phyloP scores from a whole-genome alignment of 2,797 vertebrate genomes.

The Momotus momota region DNA sequence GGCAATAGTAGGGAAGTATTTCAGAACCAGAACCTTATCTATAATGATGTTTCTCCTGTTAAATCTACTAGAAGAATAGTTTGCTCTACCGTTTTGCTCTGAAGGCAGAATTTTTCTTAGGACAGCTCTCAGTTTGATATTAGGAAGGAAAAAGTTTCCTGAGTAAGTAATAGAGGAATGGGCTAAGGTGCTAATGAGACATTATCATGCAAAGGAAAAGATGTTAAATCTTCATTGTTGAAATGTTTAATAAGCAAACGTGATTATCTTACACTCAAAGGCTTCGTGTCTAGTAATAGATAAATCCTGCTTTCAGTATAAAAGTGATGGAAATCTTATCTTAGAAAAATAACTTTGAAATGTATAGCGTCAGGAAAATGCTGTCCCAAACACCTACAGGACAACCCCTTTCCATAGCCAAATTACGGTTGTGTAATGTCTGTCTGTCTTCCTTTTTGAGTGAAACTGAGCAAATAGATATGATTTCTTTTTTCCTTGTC shows the following conservation, averaged over 20 bases:
- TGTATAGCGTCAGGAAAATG: neutral
- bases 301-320: neutral
- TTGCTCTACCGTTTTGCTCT: neutral
- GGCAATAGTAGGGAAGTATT: neutral
- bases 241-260: neutral
- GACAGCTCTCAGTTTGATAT: neutral
- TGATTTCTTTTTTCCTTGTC: neutral
- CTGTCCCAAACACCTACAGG: neutral
- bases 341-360: neutral
- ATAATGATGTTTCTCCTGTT: neutral
- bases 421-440: neutral
- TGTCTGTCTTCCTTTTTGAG: neutral
- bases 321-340: neutral
- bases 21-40: neutral
- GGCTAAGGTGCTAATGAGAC: neutral
- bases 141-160: neutral
- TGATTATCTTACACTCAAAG: neutral
- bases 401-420: neutral
- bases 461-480: slow-evolving; percentile 41
- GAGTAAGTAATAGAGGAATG: neutral
- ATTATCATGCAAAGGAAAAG: neutral
- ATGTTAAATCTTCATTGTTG: neutral
- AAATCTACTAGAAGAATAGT: neutral
- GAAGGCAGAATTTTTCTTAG: neutral
- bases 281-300: neutral